Percentiles rank a stretch among this genome's conserved stretches.
Conservation (phyloP, 2,888 invertebrate genomes). For the Capitulum mitella region DNA sequence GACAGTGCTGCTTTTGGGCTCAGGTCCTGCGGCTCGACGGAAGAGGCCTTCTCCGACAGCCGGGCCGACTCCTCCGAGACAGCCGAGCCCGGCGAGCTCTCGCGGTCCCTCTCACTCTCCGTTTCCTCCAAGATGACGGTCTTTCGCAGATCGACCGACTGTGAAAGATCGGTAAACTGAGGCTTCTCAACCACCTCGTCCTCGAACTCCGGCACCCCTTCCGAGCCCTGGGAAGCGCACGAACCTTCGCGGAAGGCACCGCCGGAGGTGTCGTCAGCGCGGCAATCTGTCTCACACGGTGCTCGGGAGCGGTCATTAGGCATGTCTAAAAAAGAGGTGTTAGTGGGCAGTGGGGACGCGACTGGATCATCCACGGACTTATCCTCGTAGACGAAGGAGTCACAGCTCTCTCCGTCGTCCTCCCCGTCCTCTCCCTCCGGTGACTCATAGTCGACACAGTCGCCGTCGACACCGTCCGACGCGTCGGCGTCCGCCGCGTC, state of each 20-base stretch:
- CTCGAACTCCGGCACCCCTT: neutral
- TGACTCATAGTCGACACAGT: neutral
- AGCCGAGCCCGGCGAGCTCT: neutral
- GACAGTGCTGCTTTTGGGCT: no score
- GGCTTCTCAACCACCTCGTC: neutral
- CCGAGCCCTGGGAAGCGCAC: neutral
- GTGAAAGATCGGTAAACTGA: neutral
- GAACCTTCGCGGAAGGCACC: neutral
- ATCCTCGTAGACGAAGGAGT: slow-evolving; percentile 21
- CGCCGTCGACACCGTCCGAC: neutral
- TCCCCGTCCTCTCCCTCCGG: neutral
- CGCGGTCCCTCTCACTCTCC: neutral
- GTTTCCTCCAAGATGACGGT: slow-evolving; percentile 21
- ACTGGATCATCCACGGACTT: neutral
- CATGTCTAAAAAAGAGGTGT: neutral
- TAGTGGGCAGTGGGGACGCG: neutral
- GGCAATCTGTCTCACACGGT: neutral
- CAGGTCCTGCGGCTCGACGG: neutral
- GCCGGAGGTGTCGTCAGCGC: neutral
- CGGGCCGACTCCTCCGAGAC: neutral
- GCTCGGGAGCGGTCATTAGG: neutral
- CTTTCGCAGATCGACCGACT: neutral
- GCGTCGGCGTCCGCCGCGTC: neutral
- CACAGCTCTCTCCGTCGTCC: slow-evolving; percentile 1
- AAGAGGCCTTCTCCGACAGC: neutral